These are phyloP conservation scores for Cherax quadricarinatus DNA, from an alignment of 1,140 invertebrate genomes.

Conservation along the genomic window DNA sequence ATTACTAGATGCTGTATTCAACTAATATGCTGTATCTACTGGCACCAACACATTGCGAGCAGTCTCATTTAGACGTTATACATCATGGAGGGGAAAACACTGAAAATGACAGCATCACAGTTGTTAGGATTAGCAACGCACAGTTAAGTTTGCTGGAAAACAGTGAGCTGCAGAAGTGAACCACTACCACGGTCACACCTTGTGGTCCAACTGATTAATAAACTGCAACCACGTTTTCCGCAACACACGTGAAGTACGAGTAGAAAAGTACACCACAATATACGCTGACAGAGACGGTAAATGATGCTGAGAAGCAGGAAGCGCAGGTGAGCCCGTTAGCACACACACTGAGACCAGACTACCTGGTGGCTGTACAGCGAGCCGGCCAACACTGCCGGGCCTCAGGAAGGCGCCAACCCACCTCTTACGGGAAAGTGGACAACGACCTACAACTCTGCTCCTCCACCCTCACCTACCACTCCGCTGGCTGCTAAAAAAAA, in stretches of 20 bases:
- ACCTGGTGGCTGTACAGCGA: neutral
- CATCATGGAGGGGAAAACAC: neutral
- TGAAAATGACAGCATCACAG: neutral
- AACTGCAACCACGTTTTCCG: neutral
- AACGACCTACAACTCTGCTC: neutral
- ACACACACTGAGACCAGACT: neutral
- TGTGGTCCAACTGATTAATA: no score
- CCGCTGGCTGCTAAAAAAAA: no score
- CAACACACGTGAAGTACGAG: neutral
- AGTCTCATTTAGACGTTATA: neutral
- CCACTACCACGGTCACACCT: neutral
- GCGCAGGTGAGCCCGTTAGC: neutral
- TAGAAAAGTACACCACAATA: neutral
- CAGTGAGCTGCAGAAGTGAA: neutral
- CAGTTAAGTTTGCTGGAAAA: no score
- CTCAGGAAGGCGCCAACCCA: neutral
- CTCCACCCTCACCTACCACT: neutral
- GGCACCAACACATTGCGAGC: no score
- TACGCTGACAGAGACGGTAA: neutral
- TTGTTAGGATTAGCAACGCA: neutral
- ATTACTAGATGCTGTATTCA: no score
- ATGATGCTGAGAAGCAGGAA: neutral
- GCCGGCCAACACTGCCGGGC: neutral
- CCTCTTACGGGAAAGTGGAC: slow-evolving; percentile 11
- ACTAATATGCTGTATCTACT: no score